Evolutionary conservation across 1,140 invertebrate species (phyloP).

Genomic region (Drosophila murphyi): DNA sequence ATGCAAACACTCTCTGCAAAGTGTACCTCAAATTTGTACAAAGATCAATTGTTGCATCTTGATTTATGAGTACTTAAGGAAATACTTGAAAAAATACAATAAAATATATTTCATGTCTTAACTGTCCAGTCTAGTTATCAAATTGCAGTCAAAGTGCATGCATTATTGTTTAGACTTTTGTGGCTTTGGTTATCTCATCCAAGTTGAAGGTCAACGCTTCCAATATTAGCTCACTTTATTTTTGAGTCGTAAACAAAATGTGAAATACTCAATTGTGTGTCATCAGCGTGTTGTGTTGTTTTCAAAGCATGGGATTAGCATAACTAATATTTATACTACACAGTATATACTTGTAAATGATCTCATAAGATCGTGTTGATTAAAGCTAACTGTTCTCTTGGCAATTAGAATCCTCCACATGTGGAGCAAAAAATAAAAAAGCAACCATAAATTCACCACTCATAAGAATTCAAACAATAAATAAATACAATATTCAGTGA

Average conservation of each 20-base stretch:
- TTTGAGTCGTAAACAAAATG: conserved; percentile 7
- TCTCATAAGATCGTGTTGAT: conserved; percentile 13
- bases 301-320: conserved; percentile 5
- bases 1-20: too few species aligned
- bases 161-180: not conserved
- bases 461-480: not conserved
- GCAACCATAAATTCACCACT: not conserved
- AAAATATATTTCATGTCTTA: too few species aligned
- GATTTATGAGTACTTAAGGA: too few species aligned
- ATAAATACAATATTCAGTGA: conserved; percentile 1
- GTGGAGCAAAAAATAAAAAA: not conserved
- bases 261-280: conserved; percentile 16
- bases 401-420: not conserved
- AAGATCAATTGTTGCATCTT: too few species aligned
- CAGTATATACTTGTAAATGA: conserved; percentile 4
- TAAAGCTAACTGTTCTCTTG: not conserved
- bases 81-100: too few species aligned
- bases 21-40: too few species aligned
- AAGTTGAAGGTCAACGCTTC: conserved; percentile 12
- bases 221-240: conserved; percentile 22
- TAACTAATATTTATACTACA: not conserved
- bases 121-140: not conserved
- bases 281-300: not conserved
- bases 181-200: conserved; percentile 27
- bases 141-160: conserved; percentile 1